Percentiles rank a stretch among this genome's conserved stretches.
Evolutionary conservation across 2,113 vertebrate genomes (phyloP).

Genomic region (Acrocephalus kingi): DNA sequence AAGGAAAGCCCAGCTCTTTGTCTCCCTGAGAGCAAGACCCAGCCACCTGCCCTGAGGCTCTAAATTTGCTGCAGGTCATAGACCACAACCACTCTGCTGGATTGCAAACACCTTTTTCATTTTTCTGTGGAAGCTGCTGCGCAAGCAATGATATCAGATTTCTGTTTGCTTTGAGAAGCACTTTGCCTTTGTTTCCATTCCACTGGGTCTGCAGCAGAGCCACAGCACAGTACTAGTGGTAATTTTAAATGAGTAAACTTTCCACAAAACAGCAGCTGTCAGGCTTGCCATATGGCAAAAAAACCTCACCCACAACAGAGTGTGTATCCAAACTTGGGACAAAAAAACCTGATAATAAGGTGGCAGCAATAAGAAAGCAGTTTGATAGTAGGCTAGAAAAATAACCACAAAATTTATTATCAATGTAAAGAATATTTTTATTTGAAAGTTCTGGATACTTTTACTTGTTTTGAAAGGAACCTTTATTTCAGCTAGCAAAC

Average conservation of each 20-base stretch:
- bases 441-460: not conserved
- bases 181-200: not conserved
- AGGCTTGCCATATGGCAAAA: not conserved
- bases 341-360: not conserved
- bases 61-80: not conserved
- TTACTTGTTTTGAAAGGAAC: not conserved
- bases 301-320: not conserved
- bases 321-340: not conserved
- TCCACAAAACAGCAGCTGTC: not conserved
- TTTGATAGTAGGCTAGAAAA: not conserved
- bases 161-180: not conserved
- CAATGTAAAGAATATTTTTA: not conserved
- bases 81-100: rapidly evolving
- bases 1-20: not conserved
- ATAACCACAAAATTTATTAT: not conserved
- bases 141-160: not conserved
- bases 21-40: not conserved
- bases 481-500: not conserved
- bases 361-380: not conserved
- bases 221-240: not conserved
- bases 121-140: not conserved
- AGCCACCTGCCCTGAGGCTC: not conserved
- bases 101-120: not conserved
- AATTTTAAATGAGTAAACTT: not conserved
- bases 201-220: not conserved